A percentile compares a stretch with the other conserved stretches of the same genome.
phyloP scores from a whole-genome alignment of 2,888 invertebrate species.

The Melieria omissa region DNA sequence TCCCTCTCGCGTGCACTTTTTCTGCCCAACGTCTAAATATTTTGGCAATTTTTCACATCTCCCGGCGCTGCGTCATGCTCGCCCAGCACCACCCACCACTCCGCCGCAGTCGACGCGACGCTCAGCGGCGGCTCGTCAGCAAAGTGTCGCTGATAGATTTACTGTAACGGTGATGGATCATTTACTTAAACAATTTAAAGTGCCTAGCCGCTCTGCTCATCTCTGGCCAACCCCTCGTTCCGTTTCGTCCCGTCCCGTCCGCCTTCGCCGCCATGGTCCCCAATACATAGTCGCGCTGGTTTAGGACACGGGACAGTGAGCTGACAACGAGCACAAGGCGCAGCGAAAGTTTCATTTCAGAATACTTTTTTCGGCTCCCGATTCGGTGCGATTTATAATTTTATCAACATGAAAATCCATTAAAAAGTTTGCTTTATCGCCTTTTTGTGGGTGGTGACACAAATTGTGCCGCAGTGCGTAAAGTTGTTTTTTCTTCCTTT shows the following conservation, averaged over 20 bases:
- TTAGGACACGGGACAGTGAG: not conserved
- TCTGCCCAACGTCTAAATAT: not conserved
- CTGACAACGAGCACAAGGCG: not conserved
- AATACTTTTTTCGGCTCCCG: not conserved
- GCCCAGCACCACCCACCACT: not conserved
- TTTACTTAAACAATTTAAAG: constrained; percentile 62
- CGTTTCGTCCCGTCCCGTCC: constrained; percentile 49
- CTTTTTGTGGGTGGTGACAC: constrained; percentile 16
- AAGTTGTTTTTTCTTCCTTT: constrained; percentile 43
- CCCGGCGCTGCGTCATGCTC: constrained; percentile 29
- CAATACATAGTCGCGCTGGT: not conserved
- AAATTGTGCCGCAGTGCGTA: constrained; percentile 51
- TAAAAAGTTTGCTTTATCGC: constrained; percentile 54
- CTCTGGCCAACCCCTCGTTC: not conserved
- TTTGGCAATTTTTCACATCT: constrained; percentile 19
- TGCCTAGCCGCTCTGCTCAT: constrained; percentile 48
- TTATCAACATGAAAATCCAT: constrained; percentile 58
- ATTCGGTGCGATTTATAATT: constrained; percentile 50
- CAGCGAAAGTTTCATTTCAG: not conserved
- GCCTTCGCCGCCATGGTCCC: not conserved
- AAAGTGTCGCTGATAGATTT: constrained; percentile 55
- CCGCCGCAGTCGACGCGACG: not conserved
- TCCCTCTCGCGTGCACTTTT: not conserved
- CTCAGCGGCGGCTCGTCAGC: not conserved
- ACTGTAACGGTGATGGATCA: constrained; percentile 64